phyloP scores from a whole-genome alignment of 1,140 invertebrate genomes.

The Drosophila novamexicana region DNA sequence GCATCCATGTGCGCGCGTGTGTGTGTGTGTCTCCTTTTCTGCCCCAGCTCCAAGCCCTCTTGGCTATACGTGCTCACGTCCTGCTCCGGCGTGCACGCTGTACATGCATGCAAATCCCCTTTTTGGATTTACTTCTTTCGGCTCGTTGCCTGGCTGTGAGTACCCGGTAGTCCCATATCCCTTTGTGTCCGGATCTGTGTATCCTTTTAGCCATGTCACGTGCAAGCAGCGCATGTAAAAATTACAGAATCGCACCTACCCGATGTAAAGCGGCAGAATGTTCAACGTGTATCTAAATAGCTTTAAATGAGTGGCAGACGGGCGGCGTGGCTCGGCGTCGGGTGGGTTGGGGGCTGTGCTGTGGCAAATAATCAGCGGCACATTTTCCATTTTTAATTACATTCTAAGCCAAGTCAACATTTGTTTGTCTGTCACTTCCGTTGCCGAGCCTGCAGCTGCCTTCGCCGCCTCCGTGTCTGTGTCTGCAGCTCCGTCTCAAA shows the following conservation, averaged over 20 bases:
- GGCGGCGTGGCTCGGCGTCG: neutral
- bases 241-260: constrained; percentile 30
- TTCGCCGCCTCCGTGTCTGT: neutral
- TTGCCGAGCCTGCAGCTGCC: neutral
- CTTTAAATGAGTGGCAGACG: constrained; percentile 11
- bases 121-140: constrained; percentile 9
- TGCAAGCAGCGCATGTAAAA: constrained; percentile 39
- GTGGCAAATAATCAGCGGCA: constrained; percentile 51
- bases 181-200: neutral
- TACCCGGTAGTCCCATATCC: constrained; percentile 4
- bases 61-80: constrained; percentile 36
- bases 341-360: neutral
- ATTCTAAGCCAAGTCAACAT: constrained; percentile 50
- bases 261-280: constrained; percentile 30
- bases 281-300: constrained; percentile 34
- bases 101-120: constrained; percentile 32
- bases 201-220: constrained; percentile 54
- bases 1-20: neutral
- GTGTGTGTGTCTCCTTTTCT: neutral
- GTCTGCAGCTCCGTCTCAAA: constrained; percentile 4
- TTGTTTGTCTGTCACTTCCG: constrained; percentile 45
- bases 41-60: neutral
- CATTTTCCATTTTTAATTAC: constrained; percentile 67
- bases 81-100: constrained; percentile 18
- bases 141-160: constrained; percentile 22